Evolutionary conservation across 1,140 invertebrate species (phyloP).

Genomic region (Stegodyphus dumicola): DNA sequence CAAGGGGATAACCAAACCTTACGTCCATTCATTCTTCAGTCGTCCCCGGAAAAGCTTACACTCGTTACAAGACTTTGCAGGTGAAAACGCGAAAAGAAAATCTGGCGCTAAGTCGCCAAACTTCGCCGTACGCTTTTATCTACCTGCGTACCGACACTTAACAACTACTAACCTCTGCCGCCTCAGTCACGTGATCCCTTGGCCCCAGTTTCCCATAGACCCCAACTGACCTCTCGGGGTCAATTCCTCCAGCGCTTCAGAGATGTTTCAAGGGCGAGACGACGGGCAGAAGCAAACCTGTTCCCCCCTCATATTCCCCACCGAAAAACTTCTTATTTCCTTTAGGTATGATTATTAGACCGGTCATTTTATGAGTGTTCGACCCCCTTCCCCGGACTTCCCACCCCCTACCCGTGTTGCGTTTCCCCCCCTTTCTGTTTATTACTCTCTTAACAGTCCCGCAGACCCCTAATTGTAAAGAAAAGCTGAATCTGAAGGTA

Average conservation of each 20-base stretch:
- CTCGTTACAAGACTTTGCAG: no score
- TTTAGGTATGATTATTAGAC: slow-evolving; percentile 40
- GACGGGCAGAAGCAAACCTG: slow-evolving; percentile 1
- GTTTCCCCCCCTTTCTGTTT: neutral
- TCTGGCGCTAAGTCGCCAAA: slow-evolving; percentile 23
- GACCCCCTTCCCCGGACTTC: neutral
- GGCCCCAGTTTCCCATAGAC: slow-evolving; percentile 61
- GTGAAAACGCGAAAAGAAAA: no score
- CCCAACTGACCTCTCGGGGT: slow-evolving; percentile 38
- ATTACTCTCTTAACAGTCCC: slow-evolving; percentile 25
- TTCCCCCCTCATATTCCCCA: slow-evolving; percentile 4
- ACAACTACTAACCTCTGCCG: slow-evolving; percentile 55
- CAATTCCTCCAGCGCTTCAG: slow-evolving; percentile 35
- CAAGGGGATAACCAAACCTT: no score
- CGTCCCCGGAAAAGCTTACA: no score
- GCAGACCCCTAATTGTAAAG: slow-evolving; percentile 19
- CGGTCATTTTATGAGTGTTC: slow-evolving; percentile 42
- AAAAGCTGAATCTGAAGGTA: neutral
- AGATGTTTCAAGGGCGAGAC: slow-evolving; percentile 27
- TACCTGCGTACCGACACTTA: slow-evolving; percentile 51
- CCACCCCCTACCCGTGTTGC: neutral
- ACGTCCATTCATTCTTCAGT: no score
- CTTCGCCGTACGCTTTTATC: neutral
- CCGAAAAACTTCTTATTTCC: neutral
- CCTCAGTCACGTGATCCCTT: slow-evolving; percentile 54